Conservation (phyloP, 2,113 vertebrate species). For the Campylorhamphus procurvoides region DNA sequence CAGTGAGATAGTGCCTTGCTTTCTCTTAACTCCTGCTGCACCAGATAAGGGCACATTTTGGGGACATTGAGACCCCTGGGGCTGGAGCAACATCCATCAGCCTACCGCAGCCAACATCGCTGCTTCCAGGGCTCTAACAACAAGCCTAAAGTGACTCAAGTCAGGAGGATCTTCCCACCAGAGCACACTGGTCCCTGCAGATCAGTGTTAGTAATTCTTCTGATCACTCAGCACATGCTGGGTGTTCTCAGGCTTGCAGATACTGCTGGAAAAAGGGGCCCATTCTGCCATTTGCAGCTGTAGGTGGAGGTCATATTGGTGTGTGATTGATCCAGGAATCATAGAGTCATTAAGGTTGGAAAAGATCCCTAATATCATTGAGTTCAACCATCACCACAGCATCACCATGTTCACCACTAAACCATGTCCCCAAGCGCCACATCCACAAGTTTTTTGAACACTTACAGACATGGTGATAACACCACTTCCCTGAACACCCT, state of each 20-base stretch:
- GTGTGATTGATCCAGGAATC: background rate
- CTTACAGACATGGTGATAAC: background rate
- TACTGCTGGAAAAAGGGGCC: background rate
- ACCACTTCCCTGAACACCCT: background rate
- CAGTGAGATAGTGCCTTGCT: background rate
- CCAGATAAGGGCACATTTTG: background rate
- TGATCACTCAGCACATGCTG: background rate
- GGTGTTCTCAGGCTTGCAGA: background rate
- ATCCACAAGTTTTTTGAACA: background rate
- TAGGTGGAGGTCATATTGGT: rapidly evolving
- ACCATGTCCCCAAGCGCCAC: background rate
- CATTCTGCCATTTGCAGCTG: background rate
- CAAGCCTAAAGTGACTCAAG: background rate
- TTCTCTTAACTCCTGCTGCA: background rate
- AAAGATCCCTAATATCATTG: background rate
- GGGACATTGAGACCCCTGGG: background rate
- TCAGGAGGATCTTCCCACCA: background rate
- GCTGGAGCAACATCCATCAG: background rate
- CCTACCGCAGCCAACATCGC: background rate
- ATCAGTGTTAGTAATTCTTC: background rate
- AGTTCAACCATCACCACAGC: background rate
- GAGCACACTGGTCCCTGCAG: background rate
- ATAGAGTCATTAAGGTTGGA: background rate
- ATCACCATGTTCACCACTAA: background rate
- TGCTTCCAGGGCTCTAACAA: background rate